Evolutionary conservation across 2,113 vertebrate genomes (phyloP), one percentile per base, ranked within the genome.

Genomic region (Erpornis zantholeuca): DNA sequence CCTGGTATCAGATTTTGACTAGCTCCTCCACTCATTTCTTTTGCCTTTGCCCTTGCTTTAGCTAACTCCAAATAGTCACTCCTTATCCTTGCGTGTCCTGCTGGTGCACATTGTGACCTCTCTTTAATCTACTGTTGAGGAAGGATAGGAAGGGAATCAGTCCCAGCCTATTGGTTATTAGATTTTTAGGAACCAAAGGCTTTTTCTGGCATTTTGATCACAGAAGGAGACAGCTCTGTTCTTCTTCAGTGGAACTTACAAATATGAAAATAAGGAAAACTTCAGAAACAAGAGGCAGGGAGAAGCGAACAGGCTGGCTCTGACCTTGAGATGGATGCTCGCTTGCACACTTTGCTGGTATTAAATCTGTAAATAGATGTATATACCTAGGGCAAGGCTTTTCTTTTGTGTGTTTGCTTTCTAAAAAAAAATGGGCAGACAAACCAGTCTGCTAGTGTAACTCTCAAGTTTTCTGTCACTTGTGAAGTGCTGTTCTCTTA

Each of bases 281-380:
- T 69, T 87, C 53, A 90, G 57, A 40, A 79, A 53, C 20, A 38
- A 53, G 63, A 88, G 49, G 6, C 2, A 2, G 11, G 40, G 28
- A 53, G n/a, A 49, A 54, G 22, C 0, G 0, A 82, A 54, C 7
- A 27, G 54, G 27, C 63, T 88, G 50, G 54, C 16, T 80, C 36
- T 42, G 85, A 70, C 75, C 64, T 63, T 8, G 0, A 12, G 21
- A 8, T 6, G 1, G 44, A 15, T 0, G 19, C 18, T 91, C 0
- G 0, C 42, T 63, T 1, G 8, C 36, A 86, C 3, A 1, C n/a
- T 59, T 44, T 76, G 12, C 12, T 64, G 25, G 6, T 57, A 72
- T 66, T 88, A 76, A 72, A 77, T 31, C 44, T 72, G 5, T 35
- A 70, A 52, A 59, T 25, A 65, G 7, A 59, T 35, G 7, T 17